These are phyloP conservation scores for Lasiommata megera DNA, from an alignment of 2,888 invertebrate species.

Conservation along the genomic window DNA sequence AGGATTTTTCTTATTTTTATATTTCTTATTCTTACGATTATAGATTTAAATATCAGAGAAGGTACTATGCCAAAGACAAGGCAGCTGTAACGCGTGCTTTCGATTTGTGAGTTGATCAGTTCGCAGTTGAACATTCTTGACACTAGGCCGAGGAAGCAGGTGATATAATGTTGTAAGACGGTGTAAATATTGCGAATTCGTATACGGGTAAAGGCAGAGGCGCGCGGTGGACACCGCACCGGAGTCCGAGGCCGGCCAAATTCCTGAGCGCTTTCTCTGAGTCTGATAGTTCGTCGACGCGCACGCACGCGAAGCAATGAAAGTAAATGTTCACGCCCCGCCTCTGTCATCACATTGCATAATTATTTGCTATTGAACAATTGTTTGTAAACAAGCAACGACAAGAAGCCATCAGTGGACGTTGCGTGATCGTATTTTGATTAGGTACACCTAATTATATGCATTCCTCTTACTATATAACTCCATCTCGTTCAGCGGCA, in stretches of 20 bases:
- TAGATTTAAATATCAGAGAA: too few relatives aligned
- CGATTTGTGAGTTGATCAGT: too few relatives aligned
- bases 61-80: too few relatives aligned
- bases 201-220: constrained; percentile 23
- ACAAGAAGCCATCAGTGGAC: constrained; percentile 52
- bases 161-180: constrained; percentile 16
- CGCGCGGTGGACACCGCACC: constrained; percentile 18
- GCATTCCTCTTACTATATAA: constrained; percentile 10
- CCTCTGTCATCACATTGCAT: constrained; percentile 74
- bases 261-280: constrained; percentile 79
- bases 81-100: too few relatives aligned
- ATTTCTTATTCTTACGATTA: too few relatives aligned
- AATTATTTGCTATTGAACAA: constrained; percentile 72
- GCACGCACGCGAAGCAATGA: constrained; percentile 62
- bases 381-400: constrained; percentile 77
- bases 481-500: constrained; percentile 4
- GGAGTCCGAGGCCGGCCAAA: constrained; percentile 58
- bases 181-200: constrained; percentile 21
- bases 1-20: too few relatives aligned
- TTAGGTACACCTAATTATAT: constrained; percentile 38
- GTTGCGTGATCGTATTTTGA: constrained; percentile 67
- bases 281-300: constrained; percentile 52
- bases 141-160: too few relatives aligned
- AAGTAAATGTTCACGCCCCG: constrained; percentile 66
- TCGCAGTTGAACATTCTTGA: too few relatives aligned